These are phyloP conservation scores for Nematostella vectensis DNA, from an alignment of 92 coral and sea anemone genomes.

Conservation along the genomic window DNA sequence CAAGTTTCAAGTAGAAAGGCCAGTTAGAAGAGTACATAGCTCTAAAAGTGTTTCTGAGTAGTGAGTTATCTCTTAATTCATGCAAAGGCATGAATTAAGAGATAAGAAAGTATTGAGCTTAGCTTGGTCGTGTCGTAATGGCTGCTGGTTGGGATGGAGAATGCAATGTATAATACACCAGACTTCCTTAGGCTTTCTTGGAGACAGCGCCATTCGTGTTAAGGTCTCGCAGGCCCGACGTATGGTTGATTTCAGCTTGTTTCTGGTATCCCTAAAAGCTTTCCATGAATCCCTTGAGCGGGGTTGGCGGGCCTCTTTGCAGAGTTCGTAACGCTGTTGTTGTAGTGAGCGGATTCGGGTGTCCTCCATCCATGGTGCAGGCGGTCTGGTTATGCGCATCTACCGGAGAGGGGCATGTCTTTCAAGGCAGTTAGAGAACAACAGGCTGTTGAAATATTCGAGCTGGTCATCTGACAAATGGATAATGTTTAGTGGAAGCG, in stretches of 20 bases:
- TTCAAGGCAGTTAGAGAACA: background rate
- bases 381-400: background rate
- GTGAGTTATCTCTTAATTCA: no score
- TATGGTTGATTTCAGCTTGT: background rate
- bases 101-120: background rate
- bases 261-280: background rate
- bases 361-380: background rate
- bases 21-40: no score
- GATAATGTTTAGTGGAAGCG: background rate
- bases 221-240: background rate
- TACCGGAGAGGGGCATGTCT: background rate
- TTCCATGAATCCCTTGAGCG: background rate
- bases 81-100: no score
- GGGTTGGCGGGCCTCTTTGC: background rate
- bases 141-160: background rate
- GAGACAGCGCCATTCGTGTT: background rate
- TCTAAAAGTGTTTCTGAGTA: no score
- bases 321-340: background rate
- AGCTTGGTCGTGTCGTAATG: background rate
- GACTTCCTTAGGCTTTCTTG: background rate
- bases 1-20: no score
- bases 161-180: background rate
- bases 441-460: background rate
- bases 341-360: background rate
- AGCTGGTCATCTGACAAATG: background rate